Evolutionary conservation across 1,140 invertebrate species (phyloP).

Genomic region (Pogonus chalceus): DNA sequence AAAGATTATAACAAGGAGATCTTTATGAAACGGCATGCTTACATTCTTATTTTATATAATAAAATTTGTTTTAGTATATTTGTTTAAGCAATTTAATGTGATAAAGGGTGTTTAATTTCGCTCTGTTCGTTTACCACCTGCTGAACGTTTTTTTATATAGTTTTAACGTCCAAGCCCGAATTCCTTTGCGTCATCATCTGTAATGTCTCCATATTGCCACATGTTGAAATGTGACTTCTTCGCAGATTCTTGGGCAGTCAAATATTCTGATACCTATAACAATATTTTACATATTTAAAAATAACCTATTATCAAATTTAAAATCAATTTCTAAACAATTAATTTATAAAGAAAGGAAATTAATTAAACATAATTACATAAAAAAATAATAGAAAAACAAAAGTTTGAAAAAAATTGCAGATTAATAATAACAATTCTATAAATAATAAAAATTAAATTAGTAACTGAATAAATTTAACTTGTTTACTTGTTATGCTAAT

Average conservation of each 20-base stretch:
- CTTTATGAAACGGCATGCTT: not conserved
- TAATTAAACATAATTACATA: no score
- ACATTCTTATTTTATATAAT: not conserved
- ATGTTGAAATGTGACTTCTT: slow-evolving; percentile 75
- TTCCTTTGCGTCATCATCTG: slow-evolving; percentile 88
- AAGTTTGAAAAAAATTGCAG: no score
- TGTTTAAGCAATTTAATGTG: not conserved
- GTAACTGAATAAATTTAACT: no score
- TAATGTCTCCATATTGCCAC: slow-evolving; percentile 95
- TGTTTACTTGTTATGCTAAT: no score
- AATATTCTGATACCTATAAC: slow-evolving; percentile 65
- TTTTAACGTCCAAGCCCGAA: slow-evolving; percentile 45
- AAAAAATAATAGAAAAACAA: no score
- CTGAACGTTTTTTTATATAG: not conserved
- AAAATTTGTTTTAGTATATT: not conserved
- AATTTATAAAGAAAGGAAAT: no score
- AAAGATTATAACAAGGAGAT: not conserved
- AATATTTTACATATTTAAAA: no score
- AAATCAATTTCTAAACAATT: no score
- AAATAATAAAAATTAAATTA: no score
- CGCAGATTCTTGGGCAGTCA: slow-evolving; percentile 72
- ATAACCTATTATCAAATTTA: no score
- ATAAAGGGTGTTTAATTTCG: slow-evolving; percentile 3
- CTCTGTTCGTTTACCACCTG: slow-evolving; percentile 4
- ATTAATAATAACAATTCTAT: no score